Evolutionary conservation across 2,113 vertebrate genomes (phyloP), one percentile per base, ranked within the genome.

Genomic region (Petrocephalus microphthalmus): DNA sequence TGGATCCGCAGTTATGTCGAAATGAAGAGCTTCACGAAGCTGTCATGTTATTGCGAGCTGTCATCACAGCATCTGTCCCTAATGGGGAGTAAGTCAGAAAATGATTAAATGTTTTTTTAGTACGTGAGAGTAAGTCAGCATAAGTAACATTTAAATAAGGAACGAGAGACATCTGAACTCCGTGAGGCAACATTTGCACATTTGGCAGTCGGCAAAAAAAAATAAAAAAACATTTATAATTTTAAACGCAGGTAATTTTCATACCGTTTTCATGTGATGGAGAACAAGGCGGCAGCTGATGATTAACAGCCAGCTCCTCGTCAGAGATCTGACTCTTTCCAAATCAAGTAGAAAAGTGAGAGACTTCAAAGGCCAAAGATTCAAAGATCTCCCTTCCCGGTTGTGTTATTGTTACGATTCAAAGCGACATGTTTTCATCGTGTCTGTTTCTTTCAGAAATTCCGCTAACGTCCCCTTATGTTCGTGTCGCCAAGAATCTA

Each of bases 241-340:
- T 87, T 88, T 84, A 90, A 88, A 91, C 85, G 87, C 89, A 89
- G 33, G 90, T 87, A 90, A 88, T 88, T 89, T 57, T 86, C 87
- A 90, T 90, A 57, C 90, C 88, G 86, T 52, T 91, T 92, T 91
- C 88, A 89, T 88, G 90, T 88, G 89, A 90, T 89, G 91, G 89
- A 91, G 88, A 90, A 90, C 60, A 91, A 87, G 85, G 91, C 19
- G 86, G 89, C 37, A 89, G 84, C 85, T 91, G 89, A 91, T 74
- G 90, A 92, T 90, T 91, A 91, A 89, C 88, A 91, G 67, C 87
- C 87, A 90, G 86, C 88, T 91, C 87, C 87, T 87, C 89, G 45
- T 83, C 67, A 83, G 33, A 25, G 51, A 53, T 51, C 57, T 87
- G 20, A 56, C 85, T 42, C 52, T 71, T 51, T 15, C 86, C n/a